These are phyloP conservation scores for Acleris emargana DNA, from an alignment of 2,888 invertebrate species.

Conservation along the genomic window DNA sequence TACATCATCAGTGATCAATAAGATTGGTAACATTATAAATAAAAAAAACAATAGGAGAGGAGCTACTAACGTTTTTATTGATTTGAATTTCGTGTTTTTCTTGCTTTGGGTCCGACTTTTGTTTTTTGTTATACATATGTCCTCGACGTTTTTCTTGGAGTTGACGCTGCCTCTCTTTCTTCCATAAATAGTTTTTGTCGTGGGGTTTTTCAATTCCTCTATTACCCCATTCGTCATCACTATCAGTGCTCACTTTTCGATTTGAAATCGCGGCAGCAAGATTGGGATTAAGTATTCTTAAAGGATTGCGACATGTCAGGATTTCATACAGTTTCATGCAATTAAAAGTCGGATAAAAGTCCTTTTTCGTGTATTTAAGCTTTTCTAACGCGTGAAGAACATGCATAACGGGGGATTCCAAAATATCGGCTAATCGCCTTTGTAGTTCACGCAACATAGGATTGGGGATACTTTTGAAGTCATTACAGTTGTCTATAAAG, in stretches of 20 bases:
- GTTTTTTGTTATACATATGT: constrained; percentile 57
- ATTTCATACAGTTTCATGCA: constrained; percentile 84
- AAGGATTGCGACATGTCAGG: constrained; percentile 81
- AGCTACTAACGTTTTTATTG: constrained; percentile 79
- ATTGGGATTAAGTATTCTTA: constrained; percentile 76
- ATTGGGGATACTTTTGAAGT: constrained; percentile 88
- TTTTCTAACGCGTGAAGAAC: constrained; percentile 87
- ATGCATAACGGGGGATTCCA: constrained; percentile 89
- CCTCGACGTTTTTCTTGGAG: constrained; percentile 65
- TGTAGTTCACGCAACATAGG: constrained; percentile 86
- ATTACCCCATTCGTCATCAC: constrained; percentile 69
- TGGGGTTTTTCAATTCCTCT: constrained; percentile 79
- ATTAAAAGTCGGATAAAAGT: constrained; percentile 87
- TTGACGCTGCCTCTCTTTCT: constrained; percentile 68
- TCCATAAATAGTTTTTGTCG: constrained; percentile 80
- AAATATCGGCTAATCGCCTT: constrained; percentile 86
- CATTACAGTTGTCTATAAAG: constrained; percentile 88
- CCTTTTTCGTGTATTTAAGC: constrained; percentile 83
- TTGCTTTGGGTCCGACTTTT: constrained; percentile 58
- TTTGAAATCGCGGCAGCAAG: constrained; percentile 53
- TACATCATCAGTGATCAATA: not conserved
- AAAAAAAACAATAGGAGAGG: too few species aligned
- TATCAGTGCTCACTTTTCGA: constrained; percentile 63
- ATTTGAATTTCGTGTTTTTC: constrained; percentile 79
- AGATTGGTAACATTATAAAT: too few species aligned